phyloP scores from a whole-genome alignment of 2,888 invertebrate species.

The Malthinus flaveolus region DNA sequence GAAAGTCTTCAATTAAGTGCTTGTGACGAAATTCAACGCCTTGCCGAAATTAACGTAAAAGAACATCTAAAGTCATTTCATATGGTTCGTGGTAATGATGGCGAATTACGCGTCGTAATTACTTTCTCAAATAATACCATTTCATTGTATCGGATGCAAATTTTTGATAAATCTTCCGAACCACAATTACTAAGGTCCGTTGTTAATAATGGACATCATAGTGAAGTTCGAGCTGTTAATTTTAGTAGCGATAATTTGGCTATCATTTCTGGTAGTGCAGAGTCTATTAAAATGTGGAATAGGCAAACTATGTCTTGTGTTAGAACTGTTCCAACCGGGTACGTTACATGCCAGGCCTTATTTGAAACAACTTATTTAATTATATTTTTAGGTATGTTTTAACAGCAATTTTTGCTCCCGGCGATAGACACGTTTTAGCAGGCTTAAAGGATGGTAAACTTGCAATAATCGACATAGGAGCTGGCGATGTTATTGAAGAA shows the following conservation, averaged over 20 bases:
- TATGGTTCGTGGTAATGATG: constrained; percentile 69
- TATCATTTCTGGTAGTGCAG: constrained; percentile 83
- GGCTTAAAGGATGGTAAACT: constrained; percentile 85
- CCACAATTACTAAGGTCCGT: constrained; percentile 66
- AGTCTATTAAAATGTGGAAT: constrained; percentile 94
- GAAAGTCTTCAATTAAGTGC: constrained; percentile 54
- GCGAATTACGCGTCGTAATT: constrained; percentile 69
- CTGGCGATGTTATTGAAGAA: constrained; percentile 79
- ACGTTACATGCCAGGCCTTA: too few species aligned
- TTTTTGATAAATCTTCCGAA: constrained; percentile 56
- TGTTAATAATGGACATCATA: constrained; percentile 80
- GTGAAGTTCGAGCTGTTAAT: constrained; percentile 82
- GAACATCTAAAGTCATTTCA: constrained; percentile 73
- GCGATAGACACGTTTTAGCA: constrained; percentile 86
- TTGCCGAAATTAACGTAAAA: constrained; percentile 60
- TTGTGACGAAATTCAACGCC: constrained; percentile 62
- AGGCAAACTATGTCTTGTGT: constrained; percentile 69
- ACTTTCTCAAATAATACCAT: constrained; percentile 76
- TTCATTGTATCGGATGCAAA: constrained; percentile 68
- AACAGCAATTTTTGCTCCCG: constrained; percentile 80
- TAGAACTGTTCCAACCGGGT: constrained; percentile 60
- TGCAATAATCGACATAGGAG: constrained; percentile 81
- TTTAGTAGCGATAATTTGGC: constrained; percentile 92
- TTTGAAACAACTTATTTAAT: too few species aligned
- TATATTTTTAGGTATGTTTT: too few species aligned